Base-by-base conservation (phyloP, 2,113 vertebrate genomes). In the Ursus arctos region DNA sequence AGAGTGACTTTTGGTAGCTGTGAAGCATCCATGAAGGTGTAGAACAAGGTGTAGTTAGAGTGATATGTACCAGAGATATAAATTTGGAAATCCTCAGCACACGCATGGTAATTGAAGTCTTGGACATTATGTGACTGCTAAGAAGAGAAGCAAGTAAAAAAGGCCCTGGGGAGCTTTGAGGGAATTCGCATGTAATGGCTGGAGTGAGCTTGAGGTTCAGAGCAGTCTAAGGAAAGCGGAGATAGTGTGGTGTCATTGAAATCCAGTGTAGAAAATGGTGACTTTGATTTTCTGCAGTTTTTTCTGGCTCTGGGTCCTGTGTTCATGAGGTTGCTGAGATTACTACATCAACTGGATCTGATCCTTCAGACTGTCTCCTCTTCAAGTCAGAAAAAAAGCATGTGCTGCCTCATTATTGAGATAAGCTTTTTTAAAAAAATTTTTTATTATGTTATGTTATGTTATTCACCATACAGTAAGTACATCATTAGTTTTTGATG, bases 21-120 rank as follows among this genome's bases (percentile, higher is more conserved):
- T 0, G 31, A 63, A 49, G 16, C 16, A 18, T 12, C 51, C 14
- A 33, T 6, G 7, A 47, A 14, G 14, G 49, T 8, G 10, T 12
- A 10, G 21, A 43, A 31, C 26, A 77, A 21, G 26, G 2, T 0
- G 3, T 22, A 43, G 61, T 6, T 19, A 49, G n/a, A 18, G 18
- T 18, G 3, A 10, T 7, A 7, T 2, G 0, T n/a, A 16, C 21
- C 21, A 10, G 21, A 47, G 40, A 33, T 33, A 19, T 4, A 13
- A 5, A 14, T n/a, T 33, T 43, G 88, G 24, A 89, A 88, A 13
- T 19, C 5, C n/a, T 51, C 13, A 65, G 47, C 49, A 59, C 5
- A 10, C 1, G 57, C 40, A 53, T 12, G 16, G 9, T 15, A 43
- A 12, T 2, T 7, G 85, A 74, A 22, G 28, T 21, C 74, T 95